These are phyloP conservation scores for Synodontis membranacea DNA, from an alignment of 2,113 vertebrate genomes.

Conservation along the genomic window DNA sequence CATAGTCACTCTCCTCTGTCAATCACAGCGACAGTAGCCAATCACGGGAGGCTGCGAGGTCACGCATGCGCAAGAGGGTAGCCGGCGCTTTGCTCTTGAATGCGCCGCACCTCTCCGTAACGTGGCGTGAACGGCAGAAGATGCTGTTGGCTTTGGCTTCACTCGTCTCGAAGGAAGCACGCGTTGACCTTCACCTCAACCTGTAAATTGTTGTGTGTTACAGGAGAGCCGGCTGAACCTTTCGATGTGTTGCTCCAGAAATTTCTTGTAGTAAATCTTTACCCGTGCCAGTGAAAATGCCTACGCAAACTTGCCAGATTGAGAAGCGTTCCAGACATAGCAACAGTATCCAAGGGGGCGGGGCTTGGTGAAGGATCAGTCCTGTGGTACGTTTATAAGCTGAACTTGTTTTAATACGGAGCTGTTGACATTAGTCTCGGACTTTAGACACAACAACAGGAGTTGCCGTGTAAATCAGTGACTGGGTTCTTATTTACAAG, in stretches of 20 bases:
- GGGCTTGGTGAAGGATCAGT: neutral
- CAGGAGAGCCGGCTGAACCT: neutral
- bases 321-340: neutral
- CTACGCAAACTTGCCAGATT: neutral
- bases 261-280: neutral
- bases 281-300: neutral
- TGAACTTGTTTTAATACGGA: neutral
- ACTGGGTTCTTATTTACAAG: conserved; percentile 1
- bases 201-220: neutral
- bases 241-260: neutral
- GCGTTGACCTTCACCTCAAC: neutral
- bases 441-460: conserved; percentile 24
- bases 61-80: neutral
- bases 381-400: neutral
- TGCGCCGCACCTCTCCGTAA: neutral
- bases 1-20: neutral
- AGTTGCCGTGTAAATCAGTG: neutral
- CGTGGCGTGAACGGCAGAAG: neutral
- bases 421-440: conserved; percentile 11
- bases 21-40: neutral
- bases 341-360: neutral
- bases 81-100: neutral
- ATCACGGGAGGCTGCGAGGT: neutral
- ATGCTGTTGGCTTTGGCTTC: no score
- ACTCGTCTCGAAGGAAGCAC: neutral